A percentile compares a stretch with the other conserved stretches of the same genome.
phyloP scores from a whole-genome alignment of 2,113 vertebrate genomes.

The Pachycephala philippinensis region DNA sequence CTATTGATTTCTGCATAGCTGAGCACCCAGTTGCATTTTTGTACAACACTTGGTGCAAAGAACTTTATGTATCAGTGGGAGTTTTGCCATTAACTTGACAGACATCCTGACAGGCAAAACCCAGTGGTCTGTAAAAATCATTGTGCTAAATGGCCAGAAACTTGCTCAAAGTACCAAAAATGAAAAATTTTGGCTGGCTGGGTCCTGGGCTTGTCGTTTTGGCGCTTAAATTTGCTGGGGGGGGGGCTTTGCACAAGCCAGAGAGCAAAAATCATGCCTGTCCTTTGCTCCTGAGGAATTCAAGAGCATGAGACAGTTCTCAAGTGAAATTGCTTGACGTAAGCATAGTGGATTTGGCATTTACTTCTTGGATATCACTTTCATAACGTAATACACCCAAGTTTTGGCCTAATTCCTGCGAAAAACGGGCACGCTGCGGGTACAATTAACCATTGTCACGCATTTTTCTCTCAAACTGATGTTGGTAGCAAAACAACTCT shows the following conservation, averaged over 20 bases:
- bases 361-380: slow-evolving; percentile 35
- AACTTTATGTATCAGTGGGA: not conserved
- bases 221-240: not conserved
- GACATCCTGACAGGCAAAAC: not conserved
- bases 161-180: not conserved
- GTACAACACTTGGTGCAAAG: not conserved
- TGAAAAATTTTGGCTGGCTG: not conserved
- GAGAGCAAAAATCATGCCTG: not conserved
- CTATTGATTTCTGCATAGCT: not conserved
- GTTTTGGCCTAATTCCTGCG: slow-evolving; percentile 35
- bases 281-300: slow-evolving; percentile 16
- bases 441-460: not conserved
- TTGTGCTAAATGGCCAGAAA: not conserved
- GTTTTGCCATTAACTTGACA: not conserved
- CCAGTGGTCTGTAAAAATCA: not conserved
- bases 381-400: slow-evolving; percentile 19
- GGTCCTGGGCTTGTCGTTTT: not conserved
- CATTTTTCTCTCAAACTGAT: not conserved
- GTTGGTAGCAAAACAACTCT: slow-evolving; percentile 25
- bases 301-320: slow-evolving; percentile 19
- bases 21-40: not conserved
- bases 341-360: slow-evolving; percentile 31
- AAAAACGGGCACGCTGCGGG: not conserved
- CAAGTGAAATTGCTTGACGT: slow-evolving; percentile 32
- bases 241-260: not conserved